Evolutionary conservation across 2,888 invertebrate species (phyloP).

Genomic region (Portevinia maculata): DNA sequence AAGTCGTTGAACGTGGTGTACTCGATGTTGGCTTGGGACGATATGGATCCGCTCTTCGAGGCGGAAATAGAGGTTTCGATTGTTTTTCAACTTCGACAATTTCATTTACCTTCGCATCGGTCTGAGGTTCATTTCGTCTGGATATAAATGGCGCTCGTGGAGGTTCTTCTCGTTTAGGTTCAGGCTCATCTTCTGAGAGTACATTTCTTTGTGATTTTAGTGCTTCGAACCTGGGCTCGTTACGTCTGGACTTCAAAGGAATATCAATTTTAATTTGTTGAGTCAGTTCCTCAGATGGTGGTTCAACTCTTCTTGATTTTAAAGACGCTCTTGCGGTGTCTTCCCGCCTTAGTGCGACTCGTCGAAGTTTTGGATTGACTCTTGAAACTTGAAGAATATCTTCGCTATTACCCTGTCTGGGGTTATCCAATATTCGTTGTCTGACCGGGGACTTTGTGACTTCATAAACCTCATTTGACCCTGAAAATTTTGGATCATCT

Average conservation of each 20-base stretch:
- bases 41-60: conserved; percentile 72
- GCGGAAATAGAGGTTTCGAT: conserved; percentile 65
- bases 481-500: conserved; percentile 36
- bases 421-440: conserved; percentile 26
- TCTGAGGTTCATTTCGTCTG: conserved; percentile 29
- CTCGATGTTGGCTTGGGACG: conserved; percentile 69
- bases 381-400: conserved; percentile 52
- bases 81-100: conserved; percentile 50
- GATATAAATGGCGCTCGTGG: conserved; percentile 20
- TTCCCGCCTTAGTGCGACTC: conserved; percentile 30
- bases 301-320: conserved; percentile 26
- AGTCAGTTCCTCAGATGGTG: conserved; percentile 1
- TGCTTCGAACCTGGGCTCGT: conserved; percentile 9
- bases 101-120: conserved; percentile 58
- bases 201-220: conserved; percentile 28
- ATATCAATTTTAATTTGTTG: not conserved
- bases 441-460: conserved; percentile 25
- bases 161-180: conserved; percentile 5
- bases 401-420: conserved; percentile 41
- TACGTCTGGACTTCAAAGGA: conserved; percentile 30
- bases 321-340: conserved; percentile 16
- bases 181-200: conserved; percentile 3
- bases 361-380: conserved; percentile 45
- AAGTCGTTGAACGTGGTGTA: conserved; percentile 51
- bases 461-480: conserved; percentile 83